Conservation (phyloP, 2,113 vertebrate species). For the Otus sunia region DNA sequence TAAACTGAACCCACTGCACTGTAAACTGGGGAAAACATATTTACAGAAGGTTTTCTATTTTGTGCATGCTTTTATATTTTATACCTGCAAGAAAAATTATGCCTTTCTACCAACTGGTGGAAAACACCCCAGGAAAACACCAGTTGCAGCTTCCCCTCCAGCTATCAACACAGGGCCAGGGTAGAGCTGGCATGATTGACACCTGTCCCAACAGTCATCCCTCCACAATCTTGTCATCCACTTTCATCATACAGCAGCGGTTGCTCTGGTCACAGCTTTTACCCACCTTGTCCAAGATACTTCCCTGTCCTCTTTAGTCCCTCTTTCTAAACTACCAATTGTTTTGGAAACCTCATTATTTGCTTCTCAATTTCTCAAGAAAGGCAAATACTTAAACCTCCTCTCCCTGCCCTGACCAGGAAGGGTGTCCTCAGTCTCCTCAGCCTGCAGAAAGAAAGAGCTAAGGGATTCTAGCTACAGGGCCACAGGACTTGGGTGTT, state of each 20-base stretch:
- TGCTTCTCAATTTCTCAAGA: not conserved
- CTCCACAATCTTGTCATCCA: not conserved
- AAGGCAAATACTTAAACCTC: not conserved
- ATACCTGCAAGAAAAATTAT: not conserved
- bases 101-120: not conserved
- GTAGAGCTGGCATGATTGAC: not conserved
- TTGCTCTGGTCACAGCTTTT: not conserved
- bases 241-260: not conserved
- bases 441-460: not conserved
- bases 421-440: not conserved
- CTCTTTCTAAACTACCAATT: not conserved
- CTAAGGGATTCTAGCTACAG: not conserved
- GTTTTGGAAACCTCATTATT: not conserved
- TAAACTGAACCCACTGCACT: not conserved
- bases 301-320: not conserved
- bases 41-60: not conserved
- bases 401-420: not conserved
- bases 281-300: not conserved
- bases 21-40: not conserved
- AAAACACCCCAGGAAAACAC: constrained; percentile 21
- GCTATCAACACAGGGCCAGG: not conserved
- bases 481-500: not conserved
- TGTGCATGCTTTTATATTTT: not conserved
- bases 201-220: not conserved
- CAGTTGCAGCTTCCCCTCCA: not conserved